Evolutionary conservation across 2,113 vertebrate species (phyloP).

Genomic region (Gobio gobio): DNA sequence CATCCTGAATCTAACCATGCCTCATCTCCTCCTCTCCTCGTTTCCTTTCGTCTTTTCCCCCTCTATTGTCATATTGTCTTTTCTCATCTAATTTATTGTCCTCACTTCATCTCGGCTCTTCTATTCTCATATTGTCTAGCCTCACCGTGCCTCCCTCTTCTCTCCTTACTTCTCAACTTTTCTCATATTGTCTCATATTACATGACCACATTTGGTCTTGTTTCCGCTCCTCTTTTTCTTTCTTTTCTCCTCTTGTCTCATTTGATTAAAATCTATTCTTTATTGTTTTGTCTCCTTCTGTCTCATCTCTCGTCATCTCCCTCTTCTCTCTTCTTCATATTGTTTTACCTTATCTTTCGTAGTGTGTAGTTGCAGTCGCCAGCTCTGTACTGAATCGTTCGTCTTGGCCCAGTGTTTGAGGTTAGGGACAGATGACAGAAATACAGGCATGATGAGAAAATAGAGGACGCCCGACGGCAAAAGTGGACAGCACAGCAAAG

Average conservation of each 20-base stretch:
- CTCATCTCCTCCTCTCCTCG: too few species aligned
- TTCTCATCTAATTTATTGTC: too few species aligned
- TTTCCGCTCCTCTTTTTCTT: background rate
- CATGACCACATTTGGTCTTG: background rate
- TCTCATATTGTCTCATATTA: background rate
- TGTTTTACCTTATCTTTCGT: background rate
- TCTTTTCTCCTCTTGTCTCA: background rate
- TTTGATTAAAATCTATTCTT: background rate
- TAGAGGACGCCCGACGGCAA: background rate
- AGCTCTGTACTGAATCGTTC: constrained; percentile 57
- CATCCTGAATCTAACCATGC: too few species aligned
- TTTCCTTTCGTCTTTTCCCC: too few species aligned
- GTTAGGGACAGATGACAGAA: constrained; percentile 55
- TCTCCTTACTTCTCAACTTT: too few species aligned
- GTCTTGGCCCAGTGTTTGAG: constrained; percentile 65
- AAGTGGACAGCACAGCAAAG: background rate
- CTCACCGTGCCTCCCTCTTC: too few species aligned
- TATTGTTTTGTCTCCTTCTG: background rate
- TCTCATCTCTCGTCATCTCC: background rate
- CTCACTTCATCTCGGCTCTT: too few species aligned
- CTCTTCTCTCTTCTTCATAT: background rate
- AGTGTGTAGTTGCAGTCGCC: background rate
- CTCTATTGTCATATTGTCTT: too few species aligned
- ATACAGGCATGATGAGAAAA: constrained; percentile 19
- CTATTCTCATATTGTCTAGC: too few species aligned